A percentile compares a stretch with the other conserved stretches of the same genome.
These are phyloP conservation scores for Atopsyche davidsoni DNA, from an alignment of 1,140 invertebrate genomes.

Conservation along the genomic window DNA sequence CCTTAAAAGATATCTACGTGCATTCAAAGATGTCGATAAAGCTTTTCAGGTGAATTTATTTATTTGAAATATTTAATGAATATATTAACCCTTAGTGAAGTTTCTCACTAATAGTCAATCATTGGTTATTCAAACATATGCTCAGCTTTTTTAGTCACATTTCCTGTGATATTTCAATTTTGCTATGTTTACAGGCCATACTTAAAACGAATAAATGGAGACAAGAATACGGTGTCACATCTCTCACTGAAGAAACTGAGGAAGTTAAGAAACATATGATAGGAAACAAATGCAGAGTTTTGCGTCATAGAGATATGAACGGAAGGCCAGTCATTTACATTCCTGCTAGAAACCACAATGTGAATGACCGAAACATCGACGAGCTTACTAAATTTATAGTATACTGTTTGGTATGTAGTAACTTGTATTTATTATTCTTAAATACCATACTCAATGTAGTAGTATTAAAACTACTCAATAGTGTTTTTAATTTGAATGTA, in stretches of 20 bases:
- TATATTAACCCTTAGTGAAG: too few relatives aligned
- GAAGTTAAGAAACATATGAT: slow-evolving; percentile 55
- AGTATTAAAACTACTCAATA: not conserved
- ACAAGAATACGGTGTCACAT: slow-evolving; percentile 59
- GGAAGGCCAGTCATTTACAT: slow-evolving; percentile 70
- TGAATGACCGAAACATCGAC: slow-evolving; percentile 63
- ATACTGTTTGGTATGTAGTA: slow-evolving; percentile 56
- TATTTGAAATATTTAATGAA: not conserved
- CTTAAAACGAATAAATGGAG: slow-evolving; percentile 75
- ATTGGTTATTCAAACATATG: too few relatives aligned
- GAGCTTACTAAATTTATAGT: slow-evolving; percentile 72
- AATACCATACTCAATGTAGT: not conserved
- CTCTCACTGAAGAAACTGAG: slow-evolving; percentile 51
- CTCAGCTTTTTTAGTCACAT: too few relatives aligned
- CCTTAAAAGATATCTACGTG: slow-evolving; percentile 59
- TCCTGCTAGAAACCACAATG: slow-evolving; percentile 68
- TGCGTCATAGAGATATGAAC: slow-evolving; percentile 61
- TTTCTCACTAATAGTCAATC: too few relatives aligned
- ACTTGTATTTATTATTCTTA: not conserved
- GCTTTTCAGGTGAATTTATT: slow-evolving; percentile 58
- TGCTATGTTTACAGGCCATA: slow-evolving; percentile 53
- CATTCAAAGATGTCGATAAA: slow-evolving; percentile 63
- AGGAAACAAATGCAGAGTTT: slow-evolving; percentile 56
- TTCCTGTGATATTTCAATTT: too few relatives aligned
- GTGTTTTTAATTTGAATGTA: not conserved